Base-by-base conservation (phyloP, 2,113 vertebrate genomes). In the Casuarius casuarius region DNA sequence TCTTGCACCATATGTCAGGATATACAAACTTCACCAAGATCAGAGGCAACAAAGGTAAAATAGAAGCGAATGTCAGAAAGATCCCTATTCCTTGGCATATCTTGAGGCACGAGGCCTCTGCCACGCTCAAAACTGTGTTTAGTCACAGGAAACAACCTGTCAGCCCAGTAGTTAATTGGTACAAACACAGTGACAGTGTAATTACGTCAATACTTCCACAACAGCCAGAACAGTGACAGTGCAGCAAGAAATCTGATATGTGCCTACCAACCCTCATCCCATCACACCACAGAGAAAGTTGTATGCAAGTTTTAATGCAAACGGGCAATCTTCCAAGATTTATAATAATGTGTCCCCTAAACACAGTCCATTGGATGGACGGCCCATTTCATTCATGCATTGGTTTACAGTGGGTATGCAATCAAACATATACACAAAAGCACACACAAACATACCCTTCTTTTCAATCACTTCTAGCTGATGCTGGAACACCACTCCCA, bases 181-280 rank as follows among this genome's bases (percentile, higher is more conserved):
- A 46, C 73, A 92, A 85, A 58, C 2, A 56, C 7, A 62, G 9
- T 29, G n/a, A 42, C 21, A 63, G 2, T 23, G 11, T 19, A 93
- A 86, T 10, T 28, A 23, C 31, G 42, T 26, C 42, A 62, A 29
- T 38, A 38, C 5, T 62, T 92, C 12, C 35, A 66, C 28, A 88
- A 29, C 18, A 29, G 61, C 56, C 26, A 51, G 8, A 81, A 10
- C 2, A 54, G 10, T 16, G 46, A 42, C 12, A 71, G 15, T 7
- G 22, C 35, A 19, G 18, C 16, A 91, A 48, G 35, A 78, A 21
- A 52, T 12, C 46, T 3, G 1, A 1, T 12, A 48, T 0, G 1
- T 8, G 35, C 61, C 10, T 56, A 62, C 8, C 18, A 38, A 44
- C 22, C 31, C 23, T 61, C 40, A 70, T 10, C 26, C 26, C n/a